These are phyloP conservation scores for Diglossa brunneiventris DNA, from an alignment of 2,113 vertebrate species.

Conservation along the genomic window DNA sequence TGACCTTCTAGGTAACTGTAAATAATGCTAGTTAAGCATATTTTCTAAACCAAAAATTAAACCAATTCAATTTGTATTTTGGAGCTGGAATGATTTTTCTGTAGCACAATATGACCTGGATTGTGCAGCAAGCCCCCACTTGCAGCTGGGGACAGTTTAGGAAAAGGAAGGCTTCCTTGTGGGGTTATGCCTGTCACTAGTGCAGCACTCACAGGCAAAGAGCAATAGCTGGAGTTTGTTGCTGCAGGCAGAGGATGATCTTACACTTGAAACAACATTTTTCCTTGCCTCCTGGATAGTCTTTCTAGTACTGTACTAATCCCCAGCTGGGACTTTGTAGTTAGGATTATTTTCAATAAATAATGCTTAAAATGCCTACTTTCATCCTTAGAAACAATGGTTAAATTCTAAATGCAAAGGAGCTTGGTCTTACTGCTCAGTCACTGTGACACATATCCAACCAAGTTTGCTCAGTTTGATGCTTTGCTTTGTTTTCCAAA, in stretches of 20 bases:
- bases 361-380: neutral
- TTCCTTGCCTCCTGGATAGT: neutral
- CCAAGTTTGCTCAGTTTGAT: neutral
- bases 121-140: neutral
- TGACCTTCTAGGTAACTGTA: neutral
- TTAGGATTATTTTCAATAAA: neutral
- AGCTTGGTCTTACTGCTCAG: neutral
- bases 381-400: neutral
- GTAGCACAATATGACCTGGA: neutral
- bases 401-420: neutral
- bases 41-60: neutral
- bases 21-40: neutral
- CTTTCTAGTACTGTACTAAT: neutral
- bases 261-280: neutral
- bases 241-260: neutral
- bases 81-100: neutral
- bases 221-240: neutral
- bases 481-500: neutral
- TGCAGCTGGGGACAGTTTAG: neutral
- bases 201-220: neutral
- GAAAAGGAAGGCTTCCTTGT: neutral
- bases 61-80: neutral
- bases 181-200: neutral
- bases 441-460: rapidly evolving
- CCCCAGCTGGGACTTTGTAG: neutral